phyloP scores from a whole-genome alignment of 2,888 invertebrate genomes.

The Dynastes tityus region DNA sequence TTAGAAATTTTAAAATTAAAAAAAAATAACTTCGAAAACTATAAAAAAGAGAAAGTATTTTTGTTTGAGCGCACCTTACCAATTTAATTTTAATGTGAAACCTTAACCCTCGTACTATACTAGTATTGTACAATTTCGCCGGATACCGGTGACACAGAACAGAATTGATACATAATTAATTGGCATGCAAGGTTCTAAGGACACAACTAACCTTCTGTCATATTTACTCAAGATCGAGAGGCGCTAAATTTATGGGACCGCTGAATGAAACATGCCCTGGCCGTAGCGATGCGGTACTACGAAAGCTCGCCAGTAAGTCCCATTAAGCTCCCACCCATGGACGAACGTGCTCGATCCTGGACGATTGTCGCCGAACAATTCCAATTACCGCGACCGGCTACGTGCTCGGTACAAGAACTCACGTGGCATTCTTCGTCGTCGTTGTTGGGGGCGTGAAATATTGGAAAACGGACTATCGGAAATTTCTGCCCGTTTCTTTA shows the following conservation, averaged over 20 bases:
- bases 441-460: constrained; percentile 23
- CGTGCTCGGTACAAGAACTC: constrained; percentile 27
- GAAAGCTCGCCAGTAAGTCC: constrained; percentile 48
- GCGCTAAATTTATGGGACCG: constrained; percentile 42
- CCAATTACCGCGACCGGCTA: constrained; percentile 37
- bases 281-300: constrained; percentile 48
- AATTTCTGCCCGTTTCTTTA: constrained; percentile 34
- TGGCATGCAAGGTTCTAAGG: constrained; percentile 54
- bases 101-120: constrained; percentile 26
- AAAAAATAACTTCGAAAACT: neutral
- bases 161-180: constrained; percentile 43
- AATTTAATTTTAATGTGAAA: neutral
- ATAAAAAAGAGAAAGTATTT: neutral
- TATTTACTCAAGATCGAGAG: constrained; percentile 52
- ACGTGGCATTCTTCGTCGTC: constrained; percentile 34
- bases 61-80: constrained; percentile 19
- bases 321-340: constrained; percentile 47
- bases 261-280: constrained; percentile 47
- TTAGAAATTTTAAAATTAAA: too few species aligned
- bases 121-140: constrained; percentile 2
- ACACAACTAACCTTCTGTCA: constrained; percentile 59
- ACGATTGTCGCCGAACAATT: constrained; percentile 37
- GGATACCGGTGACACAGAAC: constrained; percentile 18
- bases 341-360: constrained; percentile 20
- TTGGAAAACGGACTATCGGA: constrained; percentile 32